Evolutionary conservation across 2,888 invertebrate species (phyloP), one percentile per base, ranked within the genome.

Genomic region (Papilio protenor): DNA sequence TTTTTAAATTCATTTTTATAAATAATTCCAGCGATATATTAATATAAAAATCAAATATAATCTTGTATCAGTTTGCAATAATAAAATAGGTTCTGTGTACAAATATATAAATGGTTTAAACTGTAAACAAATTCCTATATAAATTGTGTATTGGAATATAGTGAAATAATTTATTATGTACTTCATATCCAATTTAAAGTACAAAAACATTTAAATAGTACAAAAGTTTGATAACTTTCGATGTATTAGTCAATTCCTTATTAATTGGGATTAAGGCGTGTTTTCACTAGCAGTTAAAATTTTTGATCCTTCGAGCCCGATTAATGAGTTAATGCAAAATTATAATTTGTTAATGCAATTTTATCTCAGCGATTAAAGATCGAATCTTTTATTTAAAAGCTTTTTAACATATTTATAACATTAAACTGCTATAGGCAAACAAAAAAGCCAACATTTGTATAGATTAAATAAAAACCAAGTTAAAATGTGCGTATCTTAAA

Each of bases 161-260:
- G 27, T 16, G 1, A 55, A 2, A 18, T 18, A n/a, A 55, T 18
- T 55, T 11, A 21, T 16, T 77, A 66, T 75, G 27, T 64, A 70
- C 66, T 59, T 59, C 52, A 52, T 33, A 49, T 6, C 49, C 18
- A 57, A 59, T 77, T 64, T 52, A 77, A n/a, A 49, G 73, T 80
- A 76, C 66, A 76, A 66, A 79, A 40, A 57, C 10, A 57, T 57
- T 18, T 23, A 71, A 33, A 33, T 33, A 33, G 33, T 33, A 33
- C 33, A 33, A 33, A 33, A 33, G 33, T 33, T 57, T 27, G 47
- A 73, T 57, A 49, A 75, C 64, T 59, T 80, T 80, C 80, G 80
- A 79, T 80, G 80, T 80, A 80, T 78, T 74, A 69, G 33, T 70
- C 75, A 80, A 80, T 77, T 79, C 80, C 80, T 77, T 73, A 45